Conservation (phyloP, 2,113 vertebrate genomes). For the human (Homo sapiens) region GRCh38 chr11:7364001-7364500, state of each 20-base stretch:
- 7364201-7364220: neutral
- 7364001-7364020: neutral
- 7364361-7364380: neutral
- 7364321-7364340: neutral
- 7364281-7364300: neutral
- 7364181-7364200: neutral
- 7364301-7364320: neutral
- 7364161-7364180: neutral
- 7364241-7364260: neutral
- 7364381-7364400: neutral
- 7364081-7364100: neutral
- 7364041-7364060: neutral
- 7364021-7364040: neutral
- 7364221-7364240: neutral
- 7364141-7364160: neutral
- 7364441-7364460: neutral
- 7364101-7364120: neutral
- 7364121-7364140: neutral
- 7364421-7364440: neutral
- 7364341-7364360: neutral
- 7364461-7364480: neutral
- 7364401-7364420: constrained; percentile 4
- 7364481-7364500: neutral
- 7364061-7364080: neutral
- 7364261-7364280: neutral